Evolutionary conservation across 2,797 vertebrate genomes (phyloP), one percentile per base, ranked within the genome.

Genomic region (Danio jaintianensis): DNA sequence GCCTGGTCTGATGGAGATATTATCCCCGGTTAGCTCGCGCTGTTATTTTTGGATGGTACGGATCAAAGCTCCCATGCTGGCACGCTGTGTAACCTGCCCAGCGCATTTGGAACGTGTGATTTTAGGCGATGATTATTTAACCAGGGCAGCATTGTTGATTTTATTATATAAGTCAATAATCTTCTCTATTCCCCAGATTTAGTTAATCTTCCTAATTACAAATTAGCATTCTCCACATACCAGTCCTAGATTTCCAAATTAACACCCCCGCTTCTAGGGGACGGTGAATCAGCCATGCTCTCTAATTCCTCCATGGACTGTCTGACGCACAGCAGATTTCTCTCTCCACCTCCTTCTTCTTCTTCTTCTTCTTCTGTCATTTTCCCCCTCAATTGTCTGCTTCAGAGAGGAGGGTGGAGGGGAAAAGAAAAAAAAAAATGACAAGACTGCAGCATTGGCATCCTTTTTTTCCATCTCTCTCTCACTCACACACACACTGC

Each of bases 131-230:
- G 88, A 93, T 92, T 92, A 91, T 93, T 93, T 92, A 91, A 89
- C 91, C 84, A 84, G 88, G 88, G 85, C 87, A 84, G 88, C 87
- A 88, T 92, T 93, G 91, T 88, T 87, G 90, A 93, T 92, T 91
- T 91, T 90, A 91, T 93, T 93, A 93, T 94, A 91, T 89, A 94
- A 94, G 88, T 94, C 93, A 94, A 94, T 94, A 92, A 94, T 93
- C 90, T 91, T 90, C 91, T 93, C 91, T 92, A 93, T 91, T 94
- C 92, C 92, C 92, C 90, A 91, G 91, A 93, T 94, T 92, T 91
- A 84, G 86, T 92, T 93, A 95, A 94, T 96, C 93, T 93, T 92
- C 87, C 93, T 94, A 94, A 94, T 94, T 92, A 94, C 93, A 93
- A 94, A 94, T 95, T 94, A 94, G 90, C 91, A 92, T 94, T 94